Conservation (phyloP, 2,113 vertebrate species). For the Alectura lathami region DNA sequence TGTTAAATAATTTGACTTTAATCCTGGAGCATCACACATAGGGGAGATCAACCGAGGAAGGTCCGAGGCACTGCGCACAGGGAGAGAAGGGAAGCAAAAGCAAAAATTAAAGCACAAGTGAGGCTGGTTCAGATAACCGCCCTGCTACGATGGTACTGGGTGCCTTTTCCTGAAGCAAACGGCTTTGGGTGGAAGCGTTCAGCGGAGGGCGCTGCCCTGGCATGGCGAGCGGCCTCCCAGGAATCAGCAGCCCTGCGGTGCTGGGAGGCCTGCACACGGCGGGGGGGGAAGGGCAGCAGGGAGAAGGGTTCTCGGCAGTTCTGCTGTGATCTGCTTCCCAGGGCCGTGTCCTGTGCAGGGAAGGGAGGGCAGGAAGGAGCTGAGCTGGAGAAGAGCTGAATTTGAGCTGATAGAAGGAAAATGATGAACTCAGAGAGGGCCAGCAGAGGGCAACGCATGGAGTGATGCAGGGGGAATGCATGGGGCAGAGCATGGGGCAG, state of each 20-base stretch:
- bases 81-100: not conserved
- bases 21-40: not conserved
- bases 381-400: not conserved
- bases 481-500: not conserved
- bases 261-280: no score
- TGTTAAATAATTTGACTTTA: not conserved
- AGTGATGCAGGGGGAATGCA: fast-evolving
- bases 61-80: fast-evolving
- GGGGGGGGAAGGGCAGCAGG: not conserved
- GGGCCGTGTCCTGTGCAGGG: not conserved
- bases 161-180: not conserved
- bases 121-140: not conserved
- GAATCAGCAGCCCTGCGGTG: not conserved
- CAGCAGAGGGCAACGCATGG: not conserved
- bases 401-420: not conserved
- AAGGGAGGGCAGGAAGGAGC: not conserved
- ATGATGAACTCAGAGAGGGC: not conserved
- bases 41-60: not conserved
- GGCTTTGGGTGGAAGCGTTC: not conserved
- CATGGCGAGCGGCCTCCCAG: not conserved
- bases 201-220: not conserved
- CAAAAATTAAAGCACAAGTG: not conserved
- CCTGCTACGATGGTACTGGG: not conserved
- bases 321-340: no score
- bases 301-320: not conserved